Evolutionary conservation across 2,113 vertebrate species (phyloP), one percentile per base, ranked within the genome.

Genomic region (Rhinoptilus africanus): DNA sequence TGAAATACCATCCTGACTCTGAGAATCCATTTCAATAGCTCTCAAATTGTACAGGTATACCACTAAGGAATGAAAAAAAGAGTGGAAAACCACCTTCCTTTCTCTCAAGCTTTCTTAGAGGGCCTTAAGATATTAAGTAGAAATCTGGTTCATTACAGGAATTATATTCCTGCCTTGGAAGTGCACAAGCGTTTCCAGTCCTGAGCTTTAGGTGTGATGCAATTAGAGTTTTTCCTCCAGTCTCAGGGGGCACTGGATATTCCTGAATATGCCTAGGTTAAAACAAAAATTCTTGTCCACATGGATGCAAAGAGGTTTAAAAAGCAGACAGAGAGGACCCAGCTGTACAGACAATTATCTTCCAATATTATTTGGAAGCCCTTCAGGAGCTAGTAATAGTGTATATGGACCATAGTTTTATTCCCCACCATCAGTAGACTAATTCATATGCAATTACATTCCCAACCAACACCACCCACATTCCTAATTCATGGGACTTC

Each of bases 11-110:
- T 22, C 41, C n/a, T 20, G 18, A 75, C 11, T 74, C 45, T 64
- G 12, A 43, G 54, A 63, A 83, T 57, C 53, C 13, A n/a, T 77
- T 82, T 82, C 48, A 68, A 54, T 11, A 63, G 13, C n/a, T 84
- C 32, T 81, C n/a, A 82, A n/a, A 54, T 68, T 30, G 50, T 15
- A 60, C 9, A 59, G 26, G 21, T 13, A 35, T 63, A 77, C 54
- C 0, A 0, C 6, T 8, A 56, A 83, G 9, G 21, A 88, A 75
- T 19, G 9, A 10, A 1, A 32, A 35, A 32, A 11, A 19, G 1
- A 47, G 26, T 24, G 8, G 15, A 57, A 75, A 77, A 51, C 5
- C 9, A 76, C 18, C 23, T 47, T 32, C 30, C 56, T 21, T 88
- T 76, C 14, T 20, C 35, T 63, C 62, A 27, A 91, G 32, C 12